Percentiles rank a stretch among this genome's conserved stretches.
Conservation (phyloP, 2,888 invertebrate genomes). For the Elegia similella region DNA sequence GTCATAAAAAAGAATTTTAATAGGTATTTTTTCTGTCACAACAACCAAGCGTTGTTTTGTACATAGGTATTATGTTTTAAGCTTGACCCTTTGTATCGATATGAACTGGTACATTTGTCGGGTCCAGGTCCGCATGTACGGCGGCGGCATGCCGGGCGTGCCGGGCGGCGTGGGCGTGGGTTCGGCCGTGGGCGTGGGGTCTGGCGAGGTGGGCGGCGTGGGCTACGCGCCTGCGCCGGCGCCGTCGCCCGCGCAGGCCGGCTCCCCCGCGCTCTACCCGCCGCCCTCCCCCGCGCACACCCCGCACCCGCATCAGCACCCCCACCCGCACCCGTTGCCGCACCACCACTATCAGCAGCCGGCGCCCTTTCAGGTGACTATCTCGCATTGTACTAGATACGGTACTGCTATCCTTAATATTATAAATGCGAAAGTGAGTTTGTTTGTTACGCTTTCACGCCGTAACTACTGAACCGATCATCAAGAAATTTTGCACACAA, state of each 20-base stretch:
- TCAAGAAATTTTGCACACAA: no score
- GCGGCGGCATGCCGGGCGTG: conserved; percentile 49
- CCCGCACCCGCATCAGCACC: conserved; percentile 65
- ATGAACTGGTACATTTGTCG: background rate
- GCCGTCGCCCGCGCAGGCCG: conserved; percentile 67
- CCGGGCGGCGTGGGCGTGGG: conserved; percentile 47
- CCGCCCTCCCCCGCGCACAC: conserved; percentile 77
- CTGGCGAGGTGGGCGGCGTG: conserved; percentile 48
- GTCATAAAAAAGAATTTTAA: no score
- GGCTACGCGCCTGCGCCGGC: conserved; percentile 63
- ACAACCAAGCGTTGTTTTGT: no score
- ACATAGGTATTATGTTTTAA: no score
- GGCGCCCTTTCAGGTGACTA: conserved; percentile 71
- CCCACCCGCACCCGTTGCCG: conserved; percentile 36
- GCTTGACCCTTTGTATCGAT: no score
- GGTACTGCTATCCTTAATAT: no score
- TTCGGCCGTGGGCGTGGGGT: conserved; percentile 34
- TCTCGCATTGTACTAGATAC: no score
- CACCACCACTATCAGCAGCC: conserved; percentile 70
- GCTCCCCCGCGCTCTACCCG: conserved; percentile 73
- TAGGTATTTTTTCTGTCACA: no score
- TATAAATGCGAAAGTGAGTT: no score
- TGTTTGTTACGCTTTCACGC: no score
- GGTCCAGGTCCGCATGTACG: conserved; percentile 85
- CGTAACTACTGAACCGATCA: no score